Conservation (phyloP, 1,140 invertebrate genomes). For the Drosophila miranda region DNA sequence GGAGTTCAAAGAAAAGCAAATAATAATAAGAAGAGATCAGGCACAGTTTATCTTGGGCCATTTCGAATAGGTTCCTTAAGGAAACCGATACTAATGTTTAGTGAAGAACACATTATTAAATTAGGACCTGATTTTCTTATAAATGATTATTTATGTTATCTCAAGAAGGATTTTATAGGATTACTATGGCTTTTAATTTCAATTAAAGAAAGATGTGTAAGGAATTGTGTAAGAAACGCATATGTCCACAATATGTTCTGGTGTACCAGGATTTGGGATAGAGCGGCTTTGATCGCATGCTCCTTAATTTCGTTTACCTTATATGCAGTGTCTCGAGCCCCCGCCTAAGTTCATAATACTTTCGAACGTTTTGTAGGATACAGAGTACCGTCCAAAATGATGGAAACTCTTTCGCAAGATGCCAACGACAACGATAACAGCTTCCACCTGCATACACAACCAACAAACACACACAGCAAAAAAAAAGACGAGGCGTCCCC, state of each 20-base stretch:
- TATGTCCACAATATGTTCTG: no score
- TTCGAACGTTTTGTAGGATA: not conserved
- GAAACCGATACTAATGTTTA: no score
- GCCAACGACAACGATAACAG: conserved; percentile 57
- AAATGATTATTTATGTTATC: not conserved
- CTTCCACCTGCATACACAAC: conserved; percentile 66
- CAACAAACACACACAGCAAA: conserved; percentile 3
- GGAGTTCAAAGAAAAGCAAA: not conserved
- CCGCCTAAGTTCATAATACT: not conserved
- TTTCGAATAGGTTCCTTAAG: no score
- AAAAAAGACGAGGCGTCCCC: conserved; percentile 38
- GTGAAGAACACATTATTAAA: not conserved
- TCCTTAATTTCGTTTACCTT: no score
- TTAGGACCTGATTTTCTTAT: no score
- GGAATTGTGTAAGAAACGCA: no score
- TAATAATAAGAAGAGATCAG: not conserved
- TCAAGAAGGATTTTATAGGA: not conserved
- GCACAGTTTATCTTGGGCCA: no score
- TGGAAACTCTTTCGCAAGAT: conserved; percentile 76
- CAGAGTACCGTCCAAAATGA: conserved; percentile 12
- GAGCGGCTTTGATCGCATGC: no score
- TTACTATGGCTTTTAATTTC: no score
- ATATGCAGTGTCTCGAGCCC: not conserved
- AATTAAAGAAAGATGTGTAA: no score
- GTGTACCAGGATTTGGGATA: no score